phyloP scores from a whole-genome alignment of 1,140 invertebrate genomes.

The Zaprionus gabonicus region DNA sequence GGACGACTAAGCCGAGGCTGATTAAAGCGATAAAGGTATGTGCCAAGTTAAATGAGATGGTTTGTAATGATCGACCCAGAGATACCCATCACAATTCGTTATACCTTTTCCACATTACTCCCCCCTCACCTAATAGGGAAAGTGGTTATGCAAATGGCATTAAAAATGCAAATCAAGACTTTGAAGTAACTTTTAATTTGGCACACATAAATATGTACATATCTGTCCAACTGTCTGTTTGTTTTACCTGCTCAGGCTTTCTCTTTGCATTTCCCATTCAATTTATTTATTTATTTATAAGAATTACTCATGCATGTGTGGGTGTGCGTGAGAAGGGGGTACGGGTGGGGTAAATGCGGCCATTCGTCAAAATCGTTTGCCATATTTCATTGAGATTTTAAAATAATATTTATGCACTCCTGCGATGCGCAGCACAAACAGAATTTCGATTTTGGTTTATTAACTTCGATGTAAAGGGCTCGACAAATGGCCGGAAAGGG shows the following conservation, averaged over 20 bases:
- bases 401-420: slow-evolving; percentile 72
- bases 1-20: slow-evolving; percentile 50
- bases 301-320: slow-evolving; percentile 36
- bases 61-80: not conserved
- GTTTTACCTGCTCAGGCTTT: not conserved
- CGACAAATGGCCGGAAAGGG: slow-evolving; percentile 62
- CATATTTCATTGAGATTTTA: slow-evolving; percentile 76
- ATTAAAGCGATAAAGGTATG: slow-evolving; percentile 77
- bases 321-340: too few relatives aligned
- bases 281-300: slow-evolving; percentile 72
- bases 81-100: slow-evolving; percentile 17
- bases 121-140: too few relatives aligned
- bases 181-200: slow-evolving; percentile 67
- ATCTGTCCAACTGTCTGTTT: slow-evolving; percentile 16
- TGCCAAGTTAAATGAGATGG: slow-evolving; percentile 1
- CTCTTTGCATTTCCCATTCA: slow-evolving; percentile 22
- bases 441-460: slow-evolving; percentile 61
- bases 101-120: not conserved
- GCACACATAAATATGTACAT: slow-evolving; percentile 29
- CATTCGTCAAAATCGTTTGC: slow-evolving; percentile 62
- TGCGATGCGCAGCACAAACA: slow-evolving; percentile 39
- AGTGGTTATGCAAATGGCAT: slow-evolving; percentile 59
- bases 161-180: slow-evolving; percentile 74
- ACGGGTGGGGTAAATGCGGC: not conserved
- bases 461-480: slow-evolving; percentile 68